Evolutionary conservation across 2,888 invertebrate genomes (phyloP).

Genomic region (Dascillus cervinus): DNA sequence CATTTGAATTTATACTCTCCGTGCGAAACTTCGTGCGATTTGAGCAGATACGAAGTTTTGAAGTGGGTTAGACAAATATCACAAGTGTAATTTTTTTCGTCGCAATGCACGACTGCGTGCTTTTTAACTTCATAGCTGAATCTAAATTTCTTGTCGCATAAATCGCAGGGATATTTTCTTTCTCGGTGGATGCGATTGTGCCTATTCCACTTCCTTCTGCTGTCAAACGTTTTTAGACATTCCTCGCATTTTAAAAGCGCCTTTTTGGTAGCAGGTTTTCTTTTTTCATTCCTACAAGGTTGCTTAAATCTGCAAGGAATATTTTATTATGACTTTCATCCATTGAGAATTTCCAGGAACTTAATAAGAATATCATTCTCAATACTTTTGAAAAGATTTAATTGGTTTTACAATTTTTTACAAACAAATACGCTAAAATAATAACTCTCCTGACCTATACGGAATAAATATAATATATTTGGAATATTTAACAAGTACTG

Average conservation of each 20-base stretch:
- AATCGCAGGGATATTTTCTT: constrained; percentile 6
- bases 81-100: constrained; percentile 8
- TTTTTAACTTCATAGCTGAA: constrained; percentile 2
- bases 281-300: too few species aligned
- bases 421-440: too few species aligned
- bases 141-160: constrained; percentile 4
- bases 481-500: too few species aligned
- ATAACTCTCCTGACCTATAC: too few species aligned
- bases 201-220: not conserved
- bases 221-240: constrained; percentile 48
- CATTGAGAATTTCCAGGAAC: too few species aligned
- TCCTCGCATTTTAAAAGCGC: constrained; percentile 41
- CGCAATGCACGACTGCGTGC: constrained; percentile 4
- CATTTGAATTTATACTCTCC: constrained; percentile 22
- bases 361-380: too few species aligned
- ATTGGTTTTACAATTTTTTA: too few species aligned
- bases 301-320: too few species aligned
- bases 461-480: too few species aligned
- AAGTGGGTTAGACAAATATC: constrained; percentile 18
- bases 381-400: too few species aligned
- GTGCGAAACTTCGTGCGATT: constrained; percentile 21
- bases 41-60: constrained; percentile 25
- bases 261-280: too few species aligned
- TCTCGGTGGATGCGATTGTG: constrained; percentile 6
- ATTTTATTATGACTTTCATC: too few species aligned